Evolutionary conservation across 2,797 vertebrate species (phyloP).

Genomic region (Ispidina lecontei): DNA sequence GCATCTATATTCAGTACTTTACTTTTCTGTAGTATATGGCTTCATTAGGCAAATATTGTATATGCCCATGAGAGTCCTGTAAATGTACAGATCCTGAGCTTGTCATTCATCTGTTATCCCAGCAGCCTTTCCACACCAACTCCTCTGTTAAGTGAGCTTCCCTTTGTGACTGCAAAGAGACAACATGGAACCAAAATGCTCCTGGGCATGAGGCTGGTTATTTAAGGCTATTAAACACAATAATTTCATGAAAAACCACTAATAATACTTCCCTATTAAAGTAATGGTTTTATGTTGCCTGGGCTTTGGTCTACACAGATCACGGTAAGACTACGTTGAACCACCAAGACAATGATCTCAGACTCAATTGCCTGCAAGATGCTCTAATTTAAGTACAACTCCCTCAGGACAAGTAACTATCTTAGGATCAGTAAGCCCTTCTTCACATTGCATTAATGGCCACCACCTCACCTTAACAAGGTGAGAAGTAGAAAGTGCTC

Average conservation of each 20-base stretch:
- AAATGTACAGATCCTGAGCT: not conserved
- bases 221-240: not conserved
- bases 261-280: not conserved
- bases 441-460: not conserved
- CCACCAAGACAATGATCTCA: not conserved
- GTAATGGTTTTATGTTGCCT: accelerated
- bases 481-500: not conserved
- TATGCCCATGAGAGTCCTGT: not conserved
- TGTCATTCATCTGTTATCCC: not conserved
- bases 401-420: not conserved
- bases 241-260: not conserved
- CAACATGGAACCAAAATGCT: not conserved
- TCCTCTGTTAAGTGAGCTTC: not conserved
- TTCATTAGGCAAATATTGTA: not conserved
- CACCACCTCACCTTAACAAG: not conserved
- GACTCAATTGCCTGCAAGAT: not conserved
- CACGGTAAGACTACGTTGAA: not conserved
- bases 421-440: not conserved
- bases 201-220: not conserved
- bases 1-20: not conserved
- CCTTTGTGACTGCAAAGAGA: not conserved
- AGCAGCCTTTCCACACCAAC: not conserved
- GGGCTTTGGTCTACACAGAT: not conserved
- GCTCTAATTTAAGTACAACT: not conserved
- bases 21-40: not conserved